These are phyloP conservation scores for Tipula lateralis DNA, from an alignment of 2,888 invertebrate species.

Conservation along the genomic window DNA sequence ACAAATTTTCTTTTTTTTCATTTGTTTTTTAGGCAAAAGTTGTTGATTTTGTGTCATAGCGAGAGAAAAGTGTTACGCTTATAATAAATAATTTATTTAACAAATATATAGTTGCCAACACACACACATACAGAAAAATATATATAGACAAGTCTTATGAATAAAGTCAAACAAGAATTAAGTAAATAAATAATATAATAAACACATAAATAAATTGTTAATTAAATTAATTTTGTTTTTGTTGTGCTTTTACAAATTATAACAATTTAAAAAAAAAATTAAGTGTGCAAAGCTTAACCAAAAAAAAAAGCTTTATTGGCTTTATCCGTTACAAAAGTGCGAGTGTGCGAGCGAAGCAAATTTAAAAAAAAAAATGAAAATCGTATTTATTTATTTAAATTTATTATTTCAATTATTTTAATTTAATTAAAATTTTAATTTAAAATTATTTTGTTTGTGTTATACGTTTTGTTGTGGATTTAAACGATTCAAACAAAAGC, in stretches of 20 bases:
- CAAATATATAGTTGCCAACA: not conserved
- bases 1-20: not conserved
- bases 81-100: not conserved
- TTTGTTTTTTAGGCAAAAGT: not conserved
- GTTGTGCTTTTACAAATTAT: not conserved
- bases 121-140: not conserved
- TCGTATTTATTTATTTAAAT: not conserved
- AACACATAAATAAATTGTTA: not conserved
- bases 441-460: not conserved
- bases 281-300: not conserved
- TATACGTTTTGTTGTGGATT: not conserved
- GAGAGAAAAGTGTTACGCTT: not conserved
- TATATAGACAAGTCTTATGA: not conserved
- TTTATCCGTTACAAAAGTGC: not conserved
- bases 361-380: not conserved
- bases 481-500: not conserved
- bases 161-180: not conserved
- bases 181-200: constrained; percentile 6
- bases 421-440: constrained; percentile 16
- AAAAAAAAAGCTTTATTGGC: not conserved
- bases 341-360: no score
- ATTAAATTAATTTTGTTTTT: not conserved
- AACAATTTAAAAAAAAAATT: not conserved
- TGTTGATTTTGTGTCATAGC: constrained; percentile 5
- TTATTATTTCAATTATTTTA: no score